Percentiles rank a stretch among this genome's conserved stretches.
These are phyloP conservation scores for Brevimyrus niger DNA, from an alignment of 2,113 vertebrate genomes.

Conservation along the genomic window DNA sequence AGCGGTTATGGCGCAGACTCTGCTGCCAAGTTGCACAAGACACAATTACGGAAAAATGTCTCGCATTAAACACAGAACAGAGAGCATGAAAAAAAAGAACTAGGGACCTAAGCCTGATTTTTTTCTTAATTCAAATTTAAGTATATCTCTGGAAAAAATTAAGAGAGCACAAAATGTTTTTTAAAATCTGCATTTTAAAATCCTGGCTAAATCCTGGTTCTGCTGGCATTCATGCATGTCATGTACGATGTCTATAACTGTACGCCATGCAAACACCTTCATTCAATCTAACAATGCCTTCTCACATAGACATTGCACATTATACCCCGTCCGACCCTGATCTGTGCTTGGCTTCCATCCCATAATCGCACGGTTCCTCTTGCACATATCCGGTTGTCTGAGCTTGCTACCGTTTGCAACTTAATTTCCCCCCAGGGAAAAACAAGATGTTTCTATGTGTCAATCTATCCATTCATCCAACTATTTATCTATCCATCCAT, in stretches of 20 bases:
- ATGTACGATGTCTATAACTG: neutral
- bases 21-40: neutral
- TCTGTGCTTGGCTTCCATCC: neutral
- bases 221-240: neutral
- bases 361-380: neutral
- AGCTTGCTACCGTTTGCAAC: neutral
- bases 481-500: neutral
- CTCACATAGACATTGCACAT: neutral
- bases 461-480: neutral
- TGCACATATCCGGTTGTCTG: neutral
- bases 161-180: neutral
- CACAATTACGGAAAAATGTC: neutral
- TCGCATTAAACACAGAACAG: neutral
- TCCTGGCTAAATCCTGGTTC: neutral
- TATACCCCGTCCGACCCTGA: neutral
- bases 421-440: neutral
- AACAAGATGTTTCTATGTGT: neutral
- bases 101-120: neutral
- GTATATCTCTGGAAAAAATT: neutral
- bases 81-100: neutral
- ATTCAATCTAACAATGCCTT: neutral
- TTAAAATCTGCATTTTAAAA: neutral
- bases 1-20: neutral
- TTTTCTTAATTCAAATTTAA: neutral
- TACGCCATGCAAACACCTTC: neutral